Conservation (phyloP, 2,888 invertebrate species). For the Cosmia trapezina region DNA sequence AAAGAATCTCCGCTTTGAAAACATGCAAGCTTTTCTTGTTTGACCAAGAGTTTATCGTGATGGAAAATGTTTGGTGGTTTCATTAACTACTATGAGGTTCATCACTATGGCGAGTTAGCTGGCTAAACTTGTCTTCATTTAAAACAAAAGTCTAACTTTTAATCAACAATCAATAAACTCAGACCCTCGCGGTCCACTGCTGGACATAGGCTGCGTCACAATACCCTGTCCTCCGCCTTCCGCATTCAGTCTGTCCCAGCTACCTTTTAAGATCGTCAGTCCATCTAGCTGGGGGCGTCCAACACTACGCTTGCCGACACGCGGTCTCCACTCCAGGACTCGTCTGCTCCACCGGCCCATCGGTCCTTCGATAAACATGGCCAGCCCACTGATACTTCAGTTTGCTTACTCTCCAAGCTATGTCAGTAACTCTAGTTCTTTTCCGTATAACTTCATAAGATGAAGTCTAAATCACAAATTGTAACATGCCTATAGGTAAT, state of each 20-base stretch:
- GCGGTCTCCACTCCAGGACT: neutral
- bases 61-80: constrained; percentile 16
- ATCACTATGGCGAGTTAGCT: neutral
- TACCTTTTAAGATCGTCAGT: neutral
- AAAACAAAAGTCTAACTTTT: neutral
- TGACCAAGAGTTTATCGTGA: constrained; percentile 18
- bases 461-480: neutral
- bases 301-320: neutral
- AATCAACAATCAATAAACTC: no score
- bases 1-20: constrained; percentile 34
- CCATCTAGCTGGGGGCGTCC: no score
- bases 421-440: neutral
- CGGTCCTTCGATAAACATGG: neutral
- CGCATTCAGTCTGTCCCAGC: neutral
- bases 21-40: constrained; percentile 2
- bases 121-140: neutral
- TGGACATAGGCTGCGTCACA: neutral
- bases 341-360: neutral
- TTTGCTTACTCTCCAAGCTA: neutral
- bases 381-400: neutral
- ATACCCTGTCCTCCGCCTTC: no score
- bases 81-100: constrained; percentile 1
- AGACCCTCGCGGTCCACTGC: neutral
- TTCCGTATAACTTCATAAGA: neutral
- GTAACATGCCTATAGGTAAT: neutral